These are phyloP conservation scores for Sus cebifrons DNA, from an alignment of 2,797 vertebrate species.

Conservation along the genomic window DNA sequence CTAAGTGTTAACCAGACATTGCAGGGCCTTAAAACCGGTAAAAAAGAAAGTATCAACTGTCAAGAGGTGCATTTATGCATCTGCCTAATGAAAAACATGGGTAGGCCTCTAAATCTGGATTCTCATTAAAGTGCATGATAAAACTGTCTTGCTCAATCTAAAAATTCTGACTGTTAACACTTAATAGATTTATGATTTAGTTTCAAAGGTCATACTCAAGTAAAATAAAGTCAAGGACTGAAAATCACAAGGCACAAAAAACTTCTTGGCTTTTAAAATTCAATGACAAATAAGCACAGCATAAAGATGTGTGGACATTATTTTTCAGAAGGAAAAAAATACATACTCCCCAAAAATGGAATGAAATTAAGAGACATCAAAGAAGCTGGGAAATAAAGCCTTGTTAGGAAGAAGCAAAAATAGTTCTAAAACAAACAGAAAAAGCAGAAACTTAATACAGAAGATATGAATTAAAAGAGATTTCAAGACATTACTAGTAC, in stretches of 20 bases:
- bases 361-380: slow-evolving; percentile 71
- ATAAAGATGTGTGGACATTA: slow-evolving; percentile 58
- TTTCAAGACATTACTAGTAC: slow-evolving; percentile 51
- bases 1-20: slow-evolving; percentile 42
- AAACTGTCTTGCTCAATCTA: slow-evolving; percentile 65
- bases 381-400: slow-evolving; percentile 72
- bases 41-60: slow-evolving; percentile 2
- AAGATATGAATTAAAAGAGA: slow-evolving; percentile 61
- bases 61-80: slow-evolving; percentile 53
- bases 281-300: slow-evolving; percentile 51
- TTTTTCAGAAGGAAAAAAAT: slow-evolving; percentile 64
- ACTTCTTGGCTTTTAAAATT: slow-evolving; percentile 54
- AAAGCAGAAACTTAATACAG: slow-evolving; percentile 53
- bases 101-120: slow-evolving; percentile 3
- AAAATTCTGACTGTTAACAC: slow-evolving; percentile 42
- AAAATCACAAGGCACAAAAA: not conserved
- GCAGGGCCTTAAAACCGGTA: slow-evolving; percentile 26
- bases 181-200: slow-evolving; percentile 37
- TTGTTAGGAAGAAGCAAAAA: slow-evolving; percentile 68
- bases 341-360: not conserved
- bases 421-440: slow-evolving; percentile 65
- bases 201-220: slow-evolving; percentile 51
- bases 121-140: slow-evolving; percentile 33
- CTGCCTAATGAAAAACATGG: slow-evolving; percentile 29
- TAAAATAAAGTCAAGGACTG: slow-evolving; percentile 49